These are phyloP conservation scores for Bradysia coprophila DNA, from an alignment of 1,140 invertebrate genomes.

Conservation along the genomic window DNA sequence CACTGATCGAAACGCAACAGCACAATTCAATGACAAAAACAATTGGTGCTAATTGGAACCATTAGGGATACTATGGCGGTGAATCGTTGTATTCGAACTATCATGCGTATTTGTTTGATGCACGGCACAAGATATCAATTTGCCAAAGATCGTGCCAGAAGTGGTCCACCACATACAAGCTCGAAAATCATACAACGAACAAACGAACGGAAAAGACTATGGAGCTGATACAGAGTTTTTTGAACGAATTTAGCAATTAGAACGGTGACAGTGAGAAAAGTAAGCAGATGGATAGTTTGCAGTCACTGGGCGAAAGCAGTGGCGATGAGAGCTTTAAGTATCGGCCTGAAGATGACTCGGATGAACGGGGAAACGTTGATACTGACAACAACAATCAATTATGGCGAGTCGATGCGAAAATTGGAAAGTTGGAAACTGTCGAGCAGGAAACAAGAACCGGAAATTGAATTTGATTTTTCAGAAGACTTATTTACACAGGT, in stretches of 20 bases:
- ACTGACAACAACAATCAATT: constrained; percentile 8
- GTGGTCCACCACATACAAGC: constrained; percentile 39
- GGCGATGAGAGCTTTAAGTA: constrained; percentile 67
- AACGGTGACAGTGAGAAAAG: constrained; percentile 11
- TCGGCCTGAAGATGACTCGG: constrained; percentile 27
- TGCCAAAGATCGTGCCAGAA: constrained; percentile 49
- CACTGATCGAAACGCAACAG: too few species aligned
- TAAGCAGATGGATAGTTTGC: constrained; percentile 35
- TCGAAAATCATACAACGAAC: constrained; percentile 19
- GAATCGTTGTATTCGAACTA: constrained; percentile 56
- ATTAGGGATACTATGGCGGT: constrained; percentile 27
- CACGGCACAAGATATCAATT: constrained; percentile 49
- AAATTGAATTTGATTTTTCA: constrained; percentile 24
- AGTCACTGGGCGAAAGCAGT: constrained; percentile 61
- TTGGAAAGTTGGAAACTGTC: constrained; percentile 24
- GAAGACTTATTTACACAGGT: constrained; percentile 25
- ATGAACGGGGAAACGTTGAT: too few species aligned
- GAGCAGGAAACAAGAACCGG: constrained; percentile 14
- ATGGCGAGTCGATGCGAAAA: constrained; percentile 6
- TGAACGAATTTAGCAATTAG: constrained; percentile 12
- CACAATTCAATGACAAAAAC: constrained; percentile 20
- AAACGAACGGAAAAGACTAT: constrained; percentile 12
- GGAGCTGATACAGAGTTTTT: constrained; percentile 17
- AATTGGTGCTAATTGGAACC: constrained; percentile 26
- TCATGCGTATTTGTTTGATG: constrained; percentile 67